Conservation (phyloP, 2,113 vertebrate genomes). For the Gallinago jamesoni region DNA sequence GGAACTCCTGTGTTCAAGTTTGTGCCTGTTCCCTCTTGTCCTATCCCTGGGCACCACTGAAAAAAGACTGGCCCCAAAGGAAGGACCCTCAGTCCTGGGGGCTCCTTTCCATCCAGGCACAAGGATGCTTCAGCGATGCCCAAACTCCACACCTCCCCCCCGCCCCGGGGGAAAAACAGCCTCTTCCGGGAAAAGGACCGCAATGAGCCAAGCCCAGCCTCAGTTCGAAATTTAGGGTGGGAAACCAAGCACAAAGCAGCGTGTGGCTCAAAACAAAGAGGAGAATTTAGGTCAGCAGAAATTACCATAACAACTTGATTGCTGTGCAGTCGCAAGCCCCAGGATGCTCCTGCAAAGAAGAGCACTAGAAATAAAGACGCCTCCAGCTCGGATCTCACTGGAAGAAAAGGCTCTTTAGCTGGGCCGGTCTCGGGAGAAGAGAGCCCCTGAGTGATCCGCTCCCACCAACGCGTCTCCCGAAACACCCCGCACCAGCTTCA, state of each 20-base stretch:
- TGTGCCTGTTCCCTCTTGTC: too few species aligned
- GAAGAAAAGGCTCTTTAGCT: not conserved
- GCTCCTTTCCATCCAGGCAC: not conserved
- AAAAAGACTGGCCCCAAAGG: too few species aligned
- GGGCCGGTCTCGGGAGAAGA: not conserved
- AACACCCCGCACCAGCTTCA: not conserved
- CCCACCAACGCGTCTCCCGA: rapidly evolving
- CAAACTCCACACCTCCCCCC: not conserved
- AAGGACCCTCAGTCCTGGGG: not conserved
- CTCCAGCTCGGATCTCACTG: not conserved
- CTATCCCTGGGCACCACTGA: too few species aligned
- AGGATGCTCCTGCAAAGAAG: not conserved
- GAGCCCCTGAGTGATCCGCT: not conserved
- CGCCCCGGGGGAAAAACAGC: not conserved
- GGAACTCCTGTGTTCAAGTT: too few species aligned
- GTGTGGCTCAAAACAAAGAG: not conserved
- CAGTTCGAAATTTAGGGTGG: not conserved
- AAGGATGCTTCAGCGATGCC: not conserved
- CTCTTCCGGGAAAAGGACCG: not conserved
- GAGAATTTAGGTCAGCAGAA: slow-evolving; percentile 46
- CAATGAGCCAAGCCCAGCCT: rapidly evolving
- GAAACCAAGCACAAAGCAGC: not conserved
- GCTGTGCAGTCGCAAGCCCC: rapidly evolving
- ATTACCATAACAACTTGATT: not conserved
- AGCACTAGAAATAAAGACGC: not conserved